Conservation (phyloP, 2,888 invertebrate genomes). For the Drosophila atroscutellata region DNA sequence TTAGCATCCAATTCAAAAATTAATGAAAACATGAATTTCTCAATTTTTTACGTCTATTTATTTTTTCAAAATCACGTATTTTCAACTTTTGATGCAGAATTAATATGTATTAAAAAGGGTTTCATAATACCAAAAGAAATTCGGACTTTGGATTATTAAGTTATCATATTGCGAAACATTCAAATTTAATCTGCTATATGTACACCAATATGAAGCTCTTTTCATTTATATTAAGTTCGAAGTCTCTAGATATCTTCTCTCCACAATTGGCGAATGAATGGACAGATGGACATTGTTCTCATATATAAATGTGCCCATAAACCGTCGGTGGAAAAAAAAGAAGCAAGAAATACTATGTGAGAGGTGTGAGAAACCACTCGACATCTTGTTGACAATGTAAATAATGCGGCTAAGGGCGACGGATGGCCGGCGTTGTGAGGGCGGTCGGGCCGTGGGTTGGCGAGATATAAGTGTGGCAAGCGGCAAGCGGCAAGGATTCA, state of each 20-base stretch:
- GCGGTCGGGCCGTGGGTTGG: background rate
- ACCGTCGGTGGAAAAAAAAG: background rate
- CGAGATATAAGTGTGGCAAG: background rate
- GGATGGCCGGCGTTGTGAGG: background rate
- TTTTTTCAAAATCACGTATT: no score
- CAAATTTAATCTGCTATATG: no score
- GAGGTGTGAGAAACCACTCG: conserved; percentile 58
- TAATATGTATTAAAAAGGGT: no score
- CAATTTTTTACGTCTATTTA: no score
- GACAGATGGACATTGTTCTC: background rate
- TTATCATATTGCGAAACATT: no score
- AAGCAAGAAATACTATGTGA: conserved; percentile 32
- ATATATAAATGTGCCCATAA: background rate
- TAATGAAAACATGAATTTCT: no score
- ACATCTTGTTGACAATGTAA: conserved; percentile 77
- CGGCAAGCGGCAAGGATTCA: conserved; percentile 10
- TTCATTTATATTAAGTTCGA: background rate
- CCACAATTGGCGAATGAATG: background rate
- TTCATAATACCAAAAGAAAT: no score
- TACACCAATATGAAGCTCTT: no score
- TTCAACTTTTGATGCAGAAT: no score
- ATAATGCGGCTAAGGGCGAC: conserved; percentile 55
- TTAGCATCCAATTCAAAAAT: no score
- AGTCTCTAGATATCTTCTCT: background rate
- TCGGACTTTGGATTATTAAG: no score